Evolutionary conservation across 2,113 vertebrate genomes (phyloP), one percentile per base, ranked within the genome.

Genomic region (Macaca nemestrina): DNA sequence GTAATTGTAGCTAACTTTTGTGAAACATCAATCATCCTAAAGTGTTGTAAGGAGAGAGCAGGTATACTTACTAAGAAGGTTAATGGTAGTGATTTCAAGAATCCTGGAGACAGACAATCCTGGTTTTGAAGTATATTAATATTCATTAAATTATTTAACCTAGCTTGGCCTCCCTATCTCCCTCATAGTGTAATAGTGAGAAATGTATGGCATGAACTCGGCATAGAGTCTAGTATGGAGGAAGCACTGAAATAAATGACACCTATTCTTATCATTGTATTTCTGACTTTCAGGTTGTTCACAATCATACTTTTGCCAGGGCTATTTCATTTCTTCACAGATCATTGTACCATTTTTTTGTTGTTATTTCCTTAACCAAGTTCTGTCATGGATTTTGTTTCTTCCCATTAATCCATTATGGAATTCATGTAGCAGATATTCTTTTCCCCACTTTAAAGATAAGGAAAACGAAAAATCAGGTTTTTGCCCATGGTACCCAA

Each of bases 101-200:
- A 92, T 35, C 75, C 30, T 73, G 2, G 18, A 96, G 35, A 83
- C 8, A 80, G 22, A 89, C 1, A 86, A 48, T 75, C 11, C 55
- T 88, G 68, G 32, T 72, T 96, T 81, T 83, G 52, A 92, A 11
- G 89, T 9, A 22, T 43, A 61, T 22, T 79, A 81, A 68, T 4
- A 95, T 52, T 83, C 48, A 64, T 84, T 40, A 89, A 95, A 72
- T 81, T 70, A 86, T 82, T 73, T 72, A 90, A 93, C 85, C 50
- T 67, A 25, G 45, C 23, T 57, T n/a, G 75, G n/a, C 9, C 4
- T 43, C 73, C 81, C 5, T 64, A 45, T 43, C 6, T 95, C 23
- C 57, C 2, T 87, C 8, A 59, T 45, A 25, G 38, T 76, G 25
- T 81, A 88, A 93, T 8, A 27, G 23, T 40, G 20, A 87, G 52